Base-by-base conservation (phyloP, 1,140 invertebrate genomes). In the Orchesella cincta region DNA sequence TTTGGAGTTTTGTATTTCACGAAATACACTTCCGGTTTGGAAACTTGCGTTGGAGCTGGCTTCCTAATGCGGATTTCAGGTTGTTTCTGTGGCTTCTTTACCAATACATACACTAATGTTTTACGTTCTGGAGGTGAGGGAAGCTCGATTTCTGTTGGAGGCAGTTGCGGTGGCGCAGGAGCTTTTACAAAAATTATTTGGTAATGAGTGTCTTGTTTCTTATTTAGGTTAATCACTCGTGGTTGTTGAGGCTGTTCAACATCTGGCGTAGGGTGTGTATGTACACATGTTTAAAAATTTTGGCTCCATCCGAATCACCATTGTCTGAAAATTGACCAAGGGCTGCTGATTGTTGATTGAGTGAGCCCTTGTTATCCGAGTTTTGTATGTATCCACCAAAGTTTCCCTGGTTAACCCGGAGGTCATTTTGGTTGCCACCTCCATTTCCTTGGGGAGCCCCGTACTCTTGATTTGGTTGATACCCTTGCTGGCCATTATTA, bases 171-270 rank as follows among this genome's bases (percentile, higher is more conserved):
- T 74, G 92, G 90, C 1, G 92, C 91, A 64, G 93, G 93, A 1
- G 93, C 92, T 85, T 94, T 94, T 83, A 94, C 94, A 87, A 94
- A 94, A 54, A 94, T 92, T 81, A 94, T 94, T 85, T 94, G 93
- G 88, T 94, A 94, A 83, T 94, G 93, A 83, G 94, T 94, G 83
- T 93, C 92, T 8, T 93, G 91, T 5, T 93, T 90, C 70, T 31
- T 29, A 20, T 79, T 67, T 71, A 31, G 71, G 8, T 18, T 14
- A 33, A 39, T 35, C 0, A 36, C 46, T 36, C 90, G 89, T 54
- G 89, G 88, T 1, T 80, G 79, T 0, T 33, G 62, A 3, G 81
- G 82, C n/a, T 84, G 83, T 0, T 84, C 75, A 1, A 91, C 91
- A 84, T 94, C 93, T 82, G 92, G 92, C 26, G 92, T 92, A 67